These are phyloP conservation scores for Antennarius striatus DNA, from an alignment of 2,113 vertebrate genomes.

Conservation along the genomic window DNA sequence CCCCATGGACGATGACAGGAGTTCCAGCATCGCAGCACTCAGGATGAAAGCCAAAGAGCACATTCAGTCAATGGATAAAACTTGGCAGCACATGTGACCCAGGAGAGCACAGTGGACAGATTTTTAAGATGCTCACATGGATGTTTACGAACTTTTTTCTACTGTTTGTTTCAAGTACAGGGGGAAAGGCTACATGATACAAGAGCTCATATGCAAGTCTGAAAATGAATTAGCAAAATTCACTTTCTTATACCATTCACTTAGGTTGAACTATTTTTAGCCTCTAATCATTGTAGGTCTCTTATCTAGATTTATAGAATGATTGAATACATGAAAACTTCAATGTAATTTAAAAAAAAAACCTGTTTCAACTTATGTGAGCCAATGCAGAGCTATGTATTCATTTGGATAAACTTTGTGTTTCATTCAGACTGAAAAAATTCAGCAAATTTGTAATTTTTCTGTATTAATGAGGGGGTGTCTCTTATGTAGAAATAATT, in stretches of 20 bases:
- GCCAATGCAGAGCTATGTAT: constrained; percentile 10
- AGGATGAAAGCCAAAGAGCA: constrained; percentile 95
- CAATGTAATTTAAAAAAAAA: neutral
- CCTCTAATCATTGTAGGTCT: neutral
- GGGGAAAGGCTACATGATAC: constrained; percentile 15
- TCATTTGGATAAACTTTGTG: no score
- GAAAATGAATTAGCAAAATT: constrained; percentile 15
- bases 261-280: constrained; percentile 2
- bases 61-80: constrained; percentile 91
- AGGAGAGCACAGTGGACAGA: neutral
- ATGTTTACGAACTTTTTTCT: constrained; percentile 64
- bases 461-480: neutral
- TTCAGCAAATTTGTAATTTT: constrained; percentile 1
- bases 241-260: constrained; percentile 2
- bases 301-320: no score
- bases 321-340: no score
- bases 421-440: no score
- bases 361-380: no score
- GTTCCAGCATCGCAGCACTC: constrained; percentile 88
- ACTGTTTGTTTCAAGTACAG: constrained; percentile 24
- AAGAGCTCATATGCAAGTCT: constrained; percentile 23
- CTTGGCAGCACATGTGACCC: constrained; percentile 90
- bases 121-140: constrained; percentile 29
- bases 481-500: constrained; percentile 9
- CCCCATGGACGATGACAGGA: constrained; percentile 87